These are phyloP conservation scores for Alcedo atthis DNA, from an alignment of 2,797 vertebrate genomes.

Conservation along the genomic window DNA sequence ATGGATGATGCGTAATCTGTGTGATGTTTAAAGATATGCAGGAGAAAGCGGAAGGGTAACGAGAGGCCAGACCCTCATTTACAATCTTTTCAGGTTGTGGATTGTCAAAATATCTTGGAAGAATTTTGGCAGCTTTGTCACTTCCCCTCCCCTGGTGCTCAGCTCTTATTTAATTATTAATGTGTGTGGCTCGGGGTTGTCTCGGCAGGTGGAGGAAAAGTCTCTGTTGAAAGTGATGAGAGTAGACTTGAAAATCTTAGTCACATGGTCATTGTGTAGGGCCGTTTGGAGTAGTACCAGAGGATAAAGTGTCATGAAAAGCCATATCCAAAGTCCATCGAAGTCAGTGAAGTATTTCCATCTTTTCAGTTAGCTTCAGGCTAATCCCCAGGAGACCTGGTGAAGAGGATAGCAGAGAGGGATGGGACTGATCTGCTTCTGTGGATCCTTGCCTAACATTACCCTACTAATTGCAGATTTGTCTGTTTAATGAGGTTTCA, in stretches of 20 bases:
- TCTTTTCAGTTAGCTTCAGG: background rate
- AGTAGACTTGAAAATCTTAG: conserved; percentile 19
- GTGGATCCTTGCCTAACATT: background rate
- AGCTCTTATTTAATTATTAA: conserved; percentile 71
- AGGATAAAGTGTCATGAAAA: conserved; percentile 7
- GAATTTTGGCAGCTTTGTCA: conserved; percentile 66
- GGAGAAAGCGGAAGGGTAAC: conserved; percentile 31
- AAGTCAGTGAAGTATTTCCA: background rate
- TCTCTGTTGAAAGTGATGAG: conserved; percentile 37
- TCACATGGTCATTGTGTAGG: background rate
- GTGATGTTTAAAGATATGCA: conserved; percentile 54
- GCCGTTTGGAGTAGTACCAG: background rate
- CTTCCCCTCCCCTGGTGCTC: conserved; percentile 55
- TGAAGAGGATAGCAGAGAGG: background rate
- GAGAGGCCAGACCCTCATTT: conserved; percentile 59
- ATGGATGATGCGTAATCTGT: conserved; percentile 38
- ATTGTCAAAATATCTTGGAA: conserved; percentile 67
- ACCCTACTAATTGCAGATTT: background rate
- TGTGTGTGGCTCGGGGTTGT: background rate
- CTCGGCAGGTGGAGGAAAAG: conserved; percentile 26
- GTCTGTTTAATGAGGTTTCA: background rate
- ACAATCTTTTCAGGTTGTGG: conserved; percentile 56
- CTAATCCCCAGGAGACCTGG: background rate
- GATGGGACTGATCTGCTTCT: background rate
- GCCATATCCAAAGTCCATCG: background rate